A percentile compares a stretch with the other conserved stretches of the same genome.
Conservation (phyloP, 2,888 invertebrate species). For the Pseudococcus longispinus region DNA sequence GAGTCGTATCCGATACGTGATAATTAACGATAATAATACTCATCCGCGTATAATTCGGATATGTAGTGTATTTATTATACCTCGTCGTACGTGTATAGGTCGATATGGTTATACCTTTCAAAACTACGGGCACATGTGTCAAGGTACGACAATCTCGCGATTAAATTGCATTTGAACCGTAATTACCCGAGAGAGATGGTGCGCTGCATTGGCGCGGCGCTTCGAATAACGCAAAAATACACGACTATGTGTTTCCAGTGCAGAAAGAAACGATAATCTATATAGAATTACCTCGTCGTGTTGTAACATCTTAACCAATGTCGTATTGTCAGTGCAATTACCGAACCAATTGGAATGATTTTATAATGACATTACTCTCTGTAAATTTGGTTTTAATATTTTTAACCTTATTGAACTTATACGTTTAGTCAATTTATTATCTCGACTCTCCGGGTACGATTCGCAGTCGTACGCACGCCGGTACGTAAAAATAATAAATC, state of each 20-base stretch:
- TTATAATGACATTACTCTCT: conserved; percentile 7
- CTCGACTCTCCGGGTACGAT: not conserved
- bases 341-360: not conserved
- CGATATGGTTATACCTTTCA: not conserved
- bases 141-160: not conserved
- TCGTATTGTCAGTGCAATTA: not conserved
- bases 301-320: not conserved
- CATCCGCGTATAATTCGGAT: not conserved
- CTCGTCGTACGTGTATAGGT: not conserved
- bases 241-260: not conserved
- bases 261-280: not conserved
- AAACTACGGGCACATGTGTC: not conserved
- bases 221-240: not conserved
- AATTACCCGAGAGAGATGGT: not conserved
- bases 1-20: not conserved
- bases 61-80: not conserved
- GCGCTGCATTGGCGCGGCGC: not conserved
- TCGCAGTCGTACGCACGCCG: not conserved
- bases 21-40: conserved; percentile 6
- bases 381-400: conserved; percentile 8
- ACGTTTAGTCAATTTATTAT: not conserved
- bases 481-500: not conserved
- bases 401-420: conserved; percentile 7
- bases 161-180: conserved; percentile 5
- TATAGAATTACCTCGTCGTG: not conserved